Base-by-base conservation (phyloP, 2,888 invertebrate species). In the Carpatolechia fugitivella region DNA sequence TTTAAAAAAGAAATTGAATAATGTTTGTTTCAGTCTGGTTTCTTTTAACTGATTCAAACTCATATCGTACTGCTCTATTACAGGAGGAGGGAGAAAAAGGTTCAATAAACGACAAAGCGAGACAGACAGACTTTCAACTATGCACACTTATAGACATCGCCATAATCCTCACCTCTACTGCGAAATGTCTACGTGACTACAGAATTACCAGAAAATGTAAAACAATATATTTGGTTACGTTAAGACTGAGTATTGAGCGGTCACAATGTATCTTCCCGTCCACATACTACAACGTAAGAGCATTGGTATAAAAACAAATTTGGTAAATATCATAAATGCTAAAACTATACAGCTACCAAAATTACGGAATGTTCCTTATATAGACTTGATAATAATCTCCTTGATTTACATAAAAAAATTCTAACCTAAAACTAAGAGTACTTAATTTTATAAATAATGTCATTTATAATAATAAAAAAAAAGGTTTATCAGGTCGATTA, bases 261-360 rank as follows among this genome's bases (percentile, higher is more conserved):
- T 54, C 54, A 58, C 59, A 51, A 55, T 60, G 56, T 29, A 44
- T 18, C 46, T 72, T 69, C 65, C 61, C 61, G 64, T 68, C 62
- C 70, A 75, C 72, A 74, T 71, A 77, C 71, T 79, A 80, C 69
- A 77, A 74, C 68, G 74, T 82, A 82, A 83, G 79, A 83, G 81
- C 88, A 89, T 88, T 89, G 89, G 88, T 88, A 88, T 88, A 77
- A 80, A 81, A 82, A 77, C 44, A 73, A 87, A 87, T 87, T 89
- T 88, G 87, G 88, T 87, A 85, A 86, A 78, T 78, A 77, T 72
- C 65, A 76, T 82, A 84, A 79, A 82, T 78, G 75, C 84, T 86
- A 81, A 68, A 75, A 61, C 80, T 85, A 85, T 71, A 79, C 78
- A 85, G 81, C 86, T 87, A 87, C 81, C 80, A 70, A 75, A 24